These are phyloP conservation scores for Chroicocephalus ridibundus DNA, from an alignment of 2,113 vertebrate genomes.

Conservation along the genomic window DNA sequence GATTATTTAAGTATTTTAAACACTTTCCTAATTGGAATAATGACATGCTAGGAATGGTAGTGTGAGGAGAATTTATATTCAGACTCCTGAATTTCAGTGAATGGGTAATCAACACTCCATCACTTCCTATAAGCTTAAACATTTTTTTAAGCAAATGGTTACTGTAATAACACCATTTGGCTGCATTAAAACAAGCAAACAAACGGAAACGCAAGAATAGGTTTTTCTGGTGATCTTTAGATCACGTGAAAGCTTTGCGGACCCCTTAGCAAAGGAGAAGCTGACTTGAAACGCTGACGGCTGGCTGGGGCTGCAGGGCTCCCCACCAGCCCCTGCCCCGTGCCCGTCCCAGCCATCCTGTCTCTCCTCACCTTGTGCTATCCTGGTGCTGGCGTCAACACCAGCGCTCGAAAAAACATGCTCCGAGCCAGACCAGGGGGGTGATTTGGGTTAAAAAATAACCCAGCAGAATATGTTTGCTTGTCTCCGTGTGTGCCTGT, in stretches of 20 bases:
- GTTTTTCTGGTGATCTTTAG: neutral
- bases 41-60: neutral
- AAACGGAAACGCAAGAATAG: neutral
- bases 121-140: conserved; percentile 15
- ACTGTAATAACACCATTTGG: neutral
- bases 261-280: neutral
- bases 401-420: neutral
- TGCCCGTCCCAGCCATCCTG: neutral
- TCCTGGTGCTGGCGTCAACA: neutral
- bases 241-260: neutral
- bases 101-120: conserved; percentile 13
- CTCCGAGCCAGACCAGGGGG: neutral
- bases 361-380: neutral
- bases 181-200: neutral
- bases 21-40: conserved; percentile 3
- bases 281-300: neutral
- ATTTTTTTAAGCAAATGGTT: neutral
- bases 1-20: conserved; percentile 36
- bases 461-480: neutral
- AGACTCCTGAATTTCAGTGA: neutral
- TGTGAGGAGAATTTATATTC: neutral
- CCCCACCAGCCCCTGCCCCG: neutral
- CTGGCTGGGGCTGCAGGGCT: neutral
- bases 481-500: neutral
- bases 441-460: neutral